phyloP scores from a whole-genome alignment of 2,797 vertebrate species.

The Typhlichthys eigenmanni region DNA sequence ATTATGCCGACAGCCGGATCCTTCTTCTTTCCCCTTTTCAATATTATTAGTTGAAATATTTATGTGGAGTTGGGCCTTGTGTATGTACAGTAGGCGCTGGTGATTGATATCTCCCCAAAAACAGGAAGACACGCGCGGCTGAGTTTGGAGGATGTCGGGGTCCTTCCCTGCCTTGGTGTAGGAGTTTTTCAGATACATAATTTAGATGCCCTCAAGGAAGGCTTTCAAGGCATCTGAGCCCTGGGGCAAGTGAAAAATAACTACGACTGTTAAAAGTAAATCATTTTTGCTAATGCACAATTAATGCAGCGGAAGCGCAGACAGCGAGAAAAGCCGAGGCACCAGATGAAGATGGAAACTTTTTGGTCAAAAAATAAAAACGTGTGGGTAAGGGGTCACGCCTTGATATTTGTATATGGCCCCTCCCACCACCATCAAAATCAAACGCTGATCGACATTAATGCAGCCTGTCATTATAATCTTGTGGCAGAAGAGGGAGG shows the following conservation, averaged over 20 bases:
- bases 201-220: slow-evolving; percentile 99
- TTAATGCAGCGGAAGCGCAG: slow-evolving; percentile 95
- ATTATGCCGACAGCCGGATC: slow-evolving; percentile 93
- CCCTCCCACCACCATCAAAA: slow-evolving; percentile 73
- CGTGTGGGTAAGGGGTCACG: slow-evolving; percentile 75
- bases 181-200: slow-evolving; percentile 99
- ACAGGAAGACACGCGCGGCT: slow-evolving; percentile 94
- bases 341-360: slow-evolving; percentile 90
- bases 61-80: slow-evolving; percentile 96
- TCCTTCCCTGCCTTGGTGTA: slow-evolving; percentile 94
- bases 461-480: slow-evolving; percentile 87
- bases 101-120: slow-evolving; percentile 99
- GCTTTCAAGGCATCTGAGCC: slow-evolving; percentile 99
- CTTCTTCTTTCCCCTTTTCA: slow-evolving; percentile 91
- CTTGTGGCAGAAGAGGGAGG: slow-evolving; percentile 56
- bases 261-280: slow-evolving; percentile 99
- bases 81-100: slow-evolving; percentile 78
- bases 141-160: slow-evolving; percentile 96
- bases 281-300: slow-evolving; percentile 99
- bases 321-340: slow-evolving; percentile 70
- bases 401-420: slow-evolving; percentile 80
- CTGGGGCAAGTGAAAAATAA: slow-evolving; percentile 99
- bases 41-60: slow-evolving; percentile 99
- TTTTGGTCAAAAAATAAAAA: slow-evolving; percentile 81
- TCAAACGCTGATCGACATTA: slow-evolving; percentile 83